phyloP scores from a whole-genome alignment of 23 tunicate species.

The Styela plicata region DNA sequence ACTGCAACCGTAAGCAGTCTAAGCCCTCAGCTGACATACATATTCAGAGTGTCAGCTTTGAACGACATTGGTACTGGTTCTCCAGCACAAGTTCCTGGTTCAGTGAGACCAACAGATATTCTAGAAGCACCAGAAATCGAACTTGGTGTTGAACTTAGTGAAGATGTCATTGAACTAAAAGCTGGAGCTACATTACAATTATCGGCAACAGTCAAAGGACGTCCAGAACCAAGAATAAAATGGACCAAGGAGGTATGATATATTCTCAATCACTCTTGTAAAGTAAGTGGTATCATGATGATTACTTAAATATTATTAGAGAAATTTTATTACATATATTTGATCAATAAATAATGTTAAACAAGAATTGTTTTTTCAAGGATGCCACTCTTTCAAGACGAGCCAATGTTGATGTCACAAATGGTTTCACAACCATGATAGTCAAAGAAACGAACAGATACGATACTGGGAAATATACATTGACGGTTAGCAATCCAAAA shows the following conservation, averaged over 20 bases:
- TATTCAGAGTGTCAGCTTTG: constrained; percentile 54
- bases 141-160: constrained; percentile 42
- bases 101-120: constrained; percentile 74
- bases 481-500: constrained; percentile 65
- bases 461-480: constrained; percentile 75
- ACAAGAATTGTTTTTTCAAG: too few species aligned
- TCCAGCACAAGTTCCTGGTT: constrained; percentile 33
- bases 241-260: constrained; percentile 64
- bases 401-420: constrained; percentile 71
- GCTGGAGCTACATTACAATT: constrained; percentile 60
- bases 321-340: too few species aligned
- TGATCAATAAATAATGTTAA: too few species aligned
- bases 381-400: constrained; percentile 55
- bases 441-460: constrained; percentile 49
- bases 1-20: constrained; percentile 38
- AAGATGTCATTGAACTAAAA: constrained; percentile 46
- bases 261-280: too few species aligned
- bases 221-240: constrained; percentile 80
- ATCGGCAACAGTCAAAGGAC: constrained; percentile 58
- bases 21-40: constrained; percentile 38
- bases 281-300: too few species aligned
- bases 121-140: constrained; percentile 74
- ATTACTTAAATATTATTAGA: too few species aligned
- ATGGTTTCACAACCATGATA: constrained; percentile 22
- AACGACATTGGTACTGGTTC: constrained; percentile 60